Base-by-base conservation (phyloP, 2,797 vertebrate genomes). In the Oryzias dopingdopingensis region DNA sequence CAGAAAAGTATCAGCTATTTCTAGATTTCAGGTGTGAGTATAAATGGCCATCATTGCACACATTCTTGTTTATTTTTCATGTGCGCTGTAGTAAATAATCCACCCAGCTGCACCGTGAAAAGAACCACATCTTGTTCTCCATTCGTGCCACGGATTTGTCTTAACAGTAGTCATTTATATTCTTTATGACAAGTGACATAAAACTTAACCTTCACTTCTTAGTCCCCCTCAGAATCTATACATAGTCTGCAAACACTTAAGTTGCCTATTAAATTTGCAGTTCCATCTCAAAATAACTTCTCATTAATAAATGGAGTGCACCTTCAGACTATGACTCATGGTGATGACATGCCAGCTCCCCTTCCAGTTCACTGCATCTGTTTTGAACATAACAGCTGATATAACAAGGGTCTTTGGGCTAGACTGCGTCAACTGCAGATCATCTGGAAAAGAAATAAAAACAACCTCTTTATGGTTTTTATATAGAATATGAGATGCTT, bases 291-390 rank as follows among this genome's bases (percentile, higher is more conserved):
- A 85, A 69, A 78, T 64, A 73, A 26, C 43, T 22, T 1, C 55
- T 56, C 58, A 78, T 79, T 65, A 66, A 60, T 23, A 60, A 77
- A 67, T 59, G 29, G 53, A 62, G 54, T 62, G 53, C 65, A 68
- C 59, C 44, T 67, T 62, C 41, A 70, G 63, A 63, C 67, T 64
- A 71, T 82, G 79, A 79, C 65, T 81, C 72, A 78, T 53, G 57
- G 0, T 18, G 52, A 49, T 43, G 62, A 56, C 46, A 64, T 3
- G 2, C 41, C 56, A 42, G 41, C 49, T 37, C 13, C 17, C n/a
- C 12, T 76, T 72, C 56, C 52, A 56, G 45, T 60, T 15, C 51
- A 54, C 6, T 53, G 62, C 45, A 32, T 62, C 49, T 17, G 18
- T 56, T 49, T 60, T 48, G 51, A 55, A 44, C 44, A 55, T 54